phyloP scores from a whole-genome alignment of 2,113 vertebrate genomes.

The Limnothrissa miodon region DNA sequence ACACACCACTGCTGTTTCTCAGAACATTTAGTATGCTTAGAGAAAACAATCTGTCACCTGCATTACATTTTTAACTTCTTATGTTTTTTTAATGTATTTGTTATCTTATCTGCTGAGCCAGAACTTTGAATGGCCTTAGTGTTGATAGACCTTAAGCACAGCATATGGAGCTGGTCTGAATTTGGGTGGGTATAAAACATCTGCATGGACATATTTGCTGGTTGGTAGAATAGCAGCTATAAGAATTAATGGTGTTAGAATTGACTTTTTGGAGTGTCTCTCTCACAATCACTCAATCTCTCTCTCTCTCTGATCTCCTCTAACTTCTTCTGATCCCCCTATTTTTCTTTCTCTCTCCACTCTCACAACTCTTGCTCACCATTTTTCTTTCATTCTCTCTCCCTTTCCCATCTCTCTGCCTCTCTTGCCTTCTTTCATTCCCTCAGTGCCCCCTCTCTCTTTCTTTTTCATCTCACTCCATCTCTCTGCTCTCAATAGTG shows the following conservation, averaged over 20 bases:
- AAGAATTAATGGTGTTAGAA: conserved; percentile 65
- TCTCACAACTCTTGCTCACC: not conserved
- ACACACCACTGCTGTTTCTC: not conserved
- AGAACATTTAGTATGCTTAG: not conserved
- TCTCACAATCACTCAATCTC: not conserved
- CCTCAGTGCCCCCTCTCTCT: not conserved
- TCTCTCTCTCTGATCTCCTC: not conserved
- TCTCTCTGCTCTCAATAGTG: not conserved
- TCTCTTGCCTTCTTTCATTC: not conserved
- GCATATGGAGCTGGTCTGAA: not conserved
- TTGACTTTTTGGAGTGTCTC: conserved; percentile 33
- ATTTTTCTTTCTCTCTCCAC: not conserved
- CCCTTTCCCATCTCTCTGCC: not conserved
- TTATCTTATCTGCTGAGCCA: not conserved
- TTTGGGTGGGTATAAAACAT: not conserved
- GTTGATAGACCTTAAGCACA: not conserved
- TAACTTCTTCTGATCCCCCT: not conserved
- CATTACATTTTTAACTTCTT: not conserved
- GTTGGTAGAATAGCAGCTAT: conserved; percentile 47
- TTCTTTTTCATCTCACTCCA: not conserved
- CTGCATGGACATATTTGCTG: conserved; percentile 4
- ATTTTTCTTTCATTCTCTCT: not conserved
- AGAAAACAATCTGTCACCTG: not conserved
- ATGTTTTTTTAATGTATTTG: not conserved
- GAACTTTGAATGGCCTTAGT: not conserved